These are phyloP conservation scores for Andrena marginata DNA, from an alignment of 2,888 invertebrate species.

Conservation along the genomic window DNA sequence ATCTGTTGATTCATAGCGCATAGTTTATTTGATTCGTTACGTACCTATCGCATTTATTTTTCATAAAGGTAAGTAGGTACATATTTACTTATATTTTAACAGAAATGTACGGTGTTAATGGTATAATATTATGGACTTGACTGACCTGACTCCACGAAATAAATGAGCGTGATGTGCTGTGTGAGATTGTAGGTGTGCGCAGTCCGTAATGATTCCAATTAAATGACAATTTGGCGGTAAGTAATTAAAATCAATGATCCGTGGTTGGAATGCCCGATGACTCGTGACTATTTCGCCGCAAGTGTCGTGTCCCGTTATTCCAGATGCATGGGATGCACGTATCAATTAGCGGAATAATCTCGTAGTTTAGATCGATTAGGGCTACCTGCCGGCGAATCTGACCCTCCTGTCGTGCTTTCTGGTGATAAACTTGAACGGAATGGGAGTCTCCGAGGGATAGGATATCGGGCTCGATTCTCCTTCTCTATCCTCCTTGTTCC, in stretches of 20 bases:
- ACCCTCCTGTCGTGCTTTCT: constrained; percentile 36
- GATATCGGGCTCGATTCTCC: constrained; percentile 19
- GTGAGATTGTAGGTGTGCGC: background rate
- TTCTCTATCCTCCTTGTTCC: constrained; percentile 16
- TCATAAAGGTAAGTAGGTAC: too few species aligned
- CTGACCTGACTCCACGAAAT: background rate
- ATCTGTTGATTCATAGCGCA: too few species aligned
- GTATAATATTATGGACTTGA: background rate
- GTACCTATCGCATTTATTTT: too few species aligned
- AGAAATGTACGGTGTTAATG: too few species aligned
- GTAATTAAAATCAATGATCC: constrained; percentile 50
- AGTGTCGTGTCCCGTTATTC: constrained; percentile 54
- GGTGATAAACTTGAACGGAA: constrained; percentile 53
- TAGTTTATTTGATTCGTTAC: too few species aligned
- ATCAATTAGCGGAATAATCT: constrained; percentile 79
- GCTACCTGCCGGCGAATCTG: constrained; percentile 48
- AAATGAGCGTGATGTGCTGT: background rate
- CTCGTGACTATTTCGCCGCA: constrained; percentile 45
- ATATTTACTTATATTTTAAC: too few species aligned
- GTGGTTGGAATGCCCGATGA: constrained; percentile 38
- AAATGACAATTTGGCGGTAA: constrained; percentile 24
- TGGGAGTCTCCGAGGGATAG: constrained; percentile 26
- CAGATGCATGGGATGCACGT: constrained; percentile 66
- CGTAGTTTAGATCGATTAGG: constrained; percentile 79
- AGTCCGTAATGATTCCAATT: constrained; percentile 21